Conservation (phyloP, 1,140 invertebrate genomes). For the Yoshiicerus persimilis region DNA sequence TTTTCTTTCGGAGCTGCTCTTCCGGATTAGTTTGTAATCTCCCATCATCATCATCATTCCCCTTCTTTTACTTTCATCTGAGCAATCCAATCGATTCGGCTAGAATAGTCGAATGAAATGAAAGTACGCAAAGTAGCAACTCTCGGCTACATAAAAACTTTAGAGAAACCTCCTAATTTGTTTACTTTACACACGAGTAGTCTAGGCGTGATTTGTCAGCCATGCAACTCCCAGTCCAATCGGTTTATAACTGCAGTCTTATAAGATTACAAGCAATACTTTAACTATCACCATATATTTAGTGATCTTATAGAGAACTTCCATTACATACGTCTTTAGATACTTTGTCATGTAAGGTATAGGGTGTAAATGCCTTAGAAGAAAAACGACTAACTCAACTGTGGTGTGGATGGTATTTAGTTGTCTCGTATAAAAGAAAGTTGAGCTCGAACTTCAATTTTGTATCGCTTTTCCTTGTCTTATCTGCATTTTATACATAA, state of each 20-base stretch:
- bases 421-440: background rate
- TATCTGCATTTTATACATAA: background rate
- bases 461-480: background rate
- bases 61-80: background rate
- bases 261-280: no score
- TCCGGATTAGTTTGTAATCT: constrained; percentile 27
- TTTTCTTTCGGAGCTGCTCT: constrained; percentile 15
- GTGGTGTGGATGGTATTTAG: no score
- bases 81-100: background rate
- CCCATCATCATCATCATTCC: constrained; percentile 20
- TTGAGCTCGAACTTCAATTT: background rate
- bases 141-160: constrained; percentile 19
- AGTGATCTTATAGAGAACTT: no score
- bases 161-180: background rate
- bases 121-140: background rate
- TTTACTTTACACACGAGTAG: constrained; percentile 1
- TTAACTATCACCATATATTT: background rate
- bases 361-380: no score
- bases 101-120: background rate
- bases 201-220: background rate
- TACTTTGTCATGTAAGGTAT: no score
- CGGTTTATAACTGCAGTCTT: background rate
- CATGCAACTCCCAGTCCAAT: background rate
- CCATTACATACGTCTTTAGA: no score
- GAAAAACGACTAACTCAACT: no score